phyloP scores from a whole-genome alignment of 1,140 invertebrate genomes.

The Orchesella cincta region DNA sequence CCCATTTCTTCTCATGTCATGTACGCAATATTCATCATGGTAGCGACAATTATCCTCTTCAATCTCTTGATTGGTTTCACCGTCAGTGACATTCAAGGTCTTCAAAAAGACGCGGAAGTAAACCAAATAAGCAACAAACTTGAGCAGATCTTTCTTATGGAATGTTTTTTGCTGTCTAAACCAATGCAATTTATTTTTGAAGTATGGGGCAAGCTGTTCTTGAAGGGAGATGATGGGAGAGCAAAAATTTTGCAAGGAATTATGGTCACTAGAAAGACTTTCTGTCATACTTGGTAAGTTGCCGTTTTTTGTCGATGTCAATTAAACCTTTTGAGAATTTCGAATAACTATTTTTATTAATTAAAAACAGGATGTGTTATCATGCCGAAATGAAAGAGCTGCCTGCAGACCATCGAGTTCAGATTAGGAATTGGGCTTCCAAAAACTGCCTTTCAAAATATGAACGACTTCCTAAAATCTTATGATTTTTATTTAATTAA shows the following conservation, averaged over 20 bases:
- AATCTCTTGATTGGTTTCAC: conserved; percentile 52
- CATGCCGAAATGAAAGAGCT: conserved; percentile 27
- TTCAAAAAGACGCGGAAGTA: conserved; percentile 37
- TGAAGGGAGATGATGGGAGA: neutral
- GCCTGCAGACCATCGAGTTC: conserved; percentile 29
- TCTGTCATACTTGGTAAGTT: neutral
- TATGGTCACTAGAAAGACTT: conserved; percentile 28
- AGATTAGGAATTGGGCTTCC: conserved; percentile 33
- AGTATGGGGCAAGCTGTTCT: conserved; percentile 3
- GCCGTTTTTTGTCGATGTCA: neutral
- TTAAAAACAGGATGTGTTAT: conserved; percentile 19
- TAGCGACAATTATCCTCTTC: conserved; percentile 50
- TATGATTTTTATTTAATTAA: too few relatives aligned
- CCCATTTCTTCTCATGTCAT: conserved; percentile 42
- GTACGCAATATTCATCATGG: conserved; percentile 49
- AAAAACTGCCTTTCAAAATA: conserved; percentile 40
- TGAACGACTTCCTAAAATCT: too few relatives aligned
- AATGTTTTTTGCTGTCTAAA: conserved; percentile 33
- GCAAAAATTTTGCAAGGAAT: neutral
- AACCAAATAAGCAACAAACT: conserved; percentile 41
- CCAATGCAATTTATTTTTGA: conserved; percentile 4
- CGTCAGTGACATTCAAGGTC: conserved; percentile 51
- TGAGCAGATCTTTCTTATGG: conserved; percentile 43
- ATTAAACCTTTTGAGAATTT: neutral
- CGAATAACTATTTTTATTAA: neutral